Evolutionary conservation across 2,888 invertebrate species (phyloP).

Genomic region (Opisthograptis luteolata): DNA sequence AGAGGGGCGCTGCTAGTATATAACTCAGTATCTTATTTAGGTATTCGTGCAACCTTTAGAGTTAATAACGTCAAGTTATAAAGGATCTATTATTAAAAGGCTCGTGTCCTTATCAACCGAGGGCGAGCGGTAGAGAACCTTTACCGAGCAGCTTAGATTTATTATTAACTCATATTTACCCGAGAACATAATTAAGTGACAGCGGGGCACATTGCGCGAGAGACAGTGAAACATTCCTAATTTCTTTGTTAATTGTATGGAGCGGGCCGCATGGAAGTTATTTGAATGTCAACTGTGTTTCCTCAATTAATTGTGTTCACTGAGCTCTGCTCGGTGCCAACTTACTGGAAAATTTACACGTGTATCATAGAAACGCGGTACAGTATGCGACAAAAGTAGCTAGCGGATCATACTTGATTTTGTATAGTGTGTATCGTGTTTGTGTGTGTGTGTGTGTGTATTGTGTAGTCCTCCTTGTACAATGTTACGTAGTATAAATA

Average conservation of each 20-base stretch:
- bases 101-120: not conserved
- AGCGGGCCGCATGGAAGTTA: constrained; percentile 42
- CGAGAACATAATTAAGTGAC: constrained; percentile 12
- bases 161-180: constrained; percentile 18
- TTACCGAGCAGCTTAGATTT: not conserved
- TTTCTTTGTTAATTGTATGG: constrained; percentile 39
- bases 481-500: no score
- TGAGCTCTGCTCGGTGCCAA: constrained; percentile 26
- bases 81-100: no score
- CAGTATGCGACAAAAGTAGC: no score
- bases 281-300: constrained; percentile 45
- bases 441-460: no score
- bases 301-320: constrained; percentile 40
- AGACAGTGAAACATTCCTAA: constrained; percentile 18
- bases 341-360: constrained; percentile 15
- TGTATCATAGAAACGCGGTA: constrained; percentile 7
- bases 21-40: no score
- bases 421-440: no score
- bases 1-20: no score
- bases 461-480: no score
- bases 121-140: not conserved
- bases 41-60: no score
- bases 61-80: no score
- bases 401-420: no score
- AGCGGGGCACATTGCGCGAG: constrained; percentile 1